Evolutionary conservation across 1,140 invertebrate species (phyloP).

Genomic region (Globodera ellingtonae): DNA sequence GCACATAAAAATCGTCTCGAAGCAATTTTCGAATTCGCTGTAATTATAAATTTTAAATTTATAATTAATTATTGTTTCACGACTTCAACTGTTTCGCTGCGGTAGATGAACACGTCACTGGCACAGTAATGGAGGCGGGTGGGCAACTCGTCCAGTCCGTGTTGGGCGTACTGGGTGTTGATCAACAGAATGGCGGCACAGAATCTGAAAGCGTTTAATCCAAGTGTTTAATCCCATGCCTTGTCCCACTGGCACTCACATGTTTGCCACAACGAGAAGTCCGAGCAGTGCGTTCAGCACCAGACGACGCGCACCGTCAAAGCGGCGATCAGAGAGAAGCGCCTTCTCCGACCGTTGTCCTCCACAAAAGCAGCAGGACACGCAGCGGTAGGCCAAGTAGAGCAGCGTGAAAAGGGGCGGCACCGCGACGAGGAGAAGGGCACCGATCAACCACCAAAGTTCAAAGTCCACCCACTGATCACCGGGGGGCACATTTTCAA

Average conservation of each 20-base stretch:
- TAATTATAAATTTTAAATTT: constrained; percentile 17
- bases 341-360: constrained; percentile 14
- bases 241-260: constrained; percentile 49
- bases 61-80: not conserved
- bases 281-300: constrained; percentile 51
- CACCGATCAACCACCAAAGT: constrained; percentile 48
- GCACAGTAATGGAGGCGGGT: constrained; percentile 55
- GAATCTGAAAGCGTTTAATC: constrained; percentile 49
- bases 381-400: constrained; percentile 54
- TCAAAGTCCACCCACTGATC: constrained; percentile 55
- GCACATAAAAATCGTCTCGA: constrained; percentile 38
- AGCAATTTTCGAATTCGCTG: constrained; percentile 46
- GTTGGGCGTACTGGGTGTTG: constrained; percentile 61
- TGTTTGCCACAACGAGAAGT: constrained; percentile 50
- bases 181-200: constrained; percentile 55
- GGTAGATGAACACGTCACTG: constrained; percentile 62
- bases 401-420: constrained; percentile 47
- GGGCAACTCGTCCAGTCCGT: constrained; percentile 59
- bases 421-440: constrained; percentile 36
- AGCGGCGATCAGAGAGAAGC: constrained; percentile 45
- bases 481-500: not conserved
- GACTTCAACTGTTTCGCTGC: constrained; percentile 58
- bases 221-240: not conserved
- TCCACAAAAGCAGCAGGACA: constrained; percentile 47
- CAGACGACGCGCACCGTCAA: constrained; percentile 53